Base-by-base conservation (phyloP, 2,113 vertebrate genomes). In the Solenodon paradoxus region DNA sequence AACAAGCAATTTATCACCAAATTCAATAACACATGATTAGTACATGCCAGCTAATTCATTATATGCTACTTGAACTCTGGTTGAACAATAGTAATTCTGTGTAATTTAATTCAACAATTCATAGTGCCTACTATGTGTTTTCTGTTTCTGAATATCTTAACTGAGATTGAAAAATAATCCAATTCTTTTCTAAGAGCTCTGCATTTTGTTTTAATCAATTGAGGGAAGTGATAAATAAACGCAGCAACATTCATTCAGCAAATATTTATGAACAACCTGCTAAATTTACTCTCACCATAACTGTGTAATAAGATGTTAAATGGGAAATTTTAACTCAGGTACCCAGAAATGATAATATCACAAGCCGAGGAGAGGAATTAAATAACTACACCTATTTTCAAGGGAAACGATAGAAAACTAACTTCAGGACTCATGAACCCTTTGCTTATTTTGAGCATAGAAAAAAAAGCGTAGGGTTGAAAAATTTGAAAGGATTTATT, bases 1-100 rank as follows among this genome's bases (percentile, higher is more conserved):
- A 98, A 93, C 97, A 95, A 97, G 63, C 83, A 90, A 97, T 94
- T 96, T 35, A 5, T 97, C 94, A 85, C 63, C 40, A 95, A 88
- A 79, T 96, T 92, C 84, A 96, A 51, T 92, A 96, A 96, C 90
- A 96, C 19, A 28, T 85, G 72, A 95, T 96, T 90, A 90, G 45
- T 63, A 7, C 47, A 87, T 92, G 13, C 61, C n/a, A 38, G 47
- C 47, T 83, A 97, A 94, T 87, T 96, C 59, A 72, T 94, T 93
- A 81, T 51, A 66, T 53, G 55, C 40, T 77, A 24, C 75, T 84
- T 80, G 32, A 84, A 35, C n/a, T 82, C 59, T 79, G 64, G 38
- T 57, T 77, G 28, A 95, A 55, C 66, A 89, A 79, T 49, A 74
- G 28, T 55, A 26, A 64, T 93, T 86, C 13, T 75, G 13, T 63